These are phyloP conservation scores for Iguana delicatissima DNA, from an alignment of 2,797 vertebrate genomes.

Conservation along the genomic window DNA sequence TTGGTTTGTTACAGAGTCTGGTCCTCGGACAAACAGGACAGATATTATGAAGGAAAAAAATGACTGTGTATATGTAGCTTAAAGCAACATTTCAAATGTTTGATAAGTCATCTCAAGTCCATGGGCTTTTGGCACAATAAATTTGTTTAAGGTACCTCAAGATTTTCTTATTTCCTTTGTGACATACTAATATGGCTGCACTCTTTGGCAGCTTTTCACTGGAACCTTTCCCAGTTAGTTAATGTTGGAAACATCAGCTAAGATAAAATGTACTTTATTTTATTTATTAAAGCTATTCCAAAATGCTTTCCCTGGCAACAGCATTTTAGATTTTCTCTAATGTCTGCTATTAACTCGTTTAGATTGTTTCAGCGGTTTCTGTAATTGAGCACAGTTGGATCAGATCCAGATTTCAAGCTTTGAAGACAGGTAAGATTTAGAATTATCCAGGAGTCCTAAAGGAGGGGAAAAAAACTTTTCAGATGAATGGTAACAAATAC, in stretches of 20 bases:
- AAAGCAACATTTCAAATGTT: background rate
- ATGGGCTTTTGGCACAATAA: background rate
- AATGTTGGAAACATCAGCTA: background rate
- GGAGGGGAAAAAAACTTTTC: background rate
- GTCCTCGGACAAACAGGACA: background rate
- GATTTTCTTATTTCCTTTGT: background rate
- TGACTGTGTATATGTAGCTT: background rate
- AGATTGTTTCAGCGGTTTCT: constrained; percentile 30
- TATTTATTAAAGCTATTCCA: constrained; percentile 31
- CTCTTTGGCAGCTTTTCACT: background rate
- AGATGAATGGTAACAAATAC: background rate
- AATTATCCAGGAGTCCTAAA: background rate
- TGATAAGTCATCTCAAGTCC: background rate
- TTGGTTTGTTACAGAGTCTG: background rate
- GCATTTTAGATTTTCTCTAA: constrained; percentile 21
- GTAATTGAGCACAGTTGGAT: constrained; percentile 21
- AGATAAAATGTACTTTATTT: constrained; percentile 24
- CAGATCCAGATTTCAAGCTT: constrained; percentile 1
- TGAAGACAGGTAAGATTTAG: constrained; percentile 13
- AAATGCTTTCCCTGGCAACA: constrained; percentile 24
- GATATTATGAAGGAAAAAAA: background rate
- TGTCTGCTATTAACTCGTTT: constrained; percentile 25
- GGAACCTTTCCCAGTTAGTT: background rate
- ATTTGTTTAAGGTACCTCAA: background rate
- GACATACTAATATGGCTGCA: background rate